Evolutionary conservation across 1,140 invertebrate genomes (phyloP).

Genomic region (Lepidostoma basale): DNA sequence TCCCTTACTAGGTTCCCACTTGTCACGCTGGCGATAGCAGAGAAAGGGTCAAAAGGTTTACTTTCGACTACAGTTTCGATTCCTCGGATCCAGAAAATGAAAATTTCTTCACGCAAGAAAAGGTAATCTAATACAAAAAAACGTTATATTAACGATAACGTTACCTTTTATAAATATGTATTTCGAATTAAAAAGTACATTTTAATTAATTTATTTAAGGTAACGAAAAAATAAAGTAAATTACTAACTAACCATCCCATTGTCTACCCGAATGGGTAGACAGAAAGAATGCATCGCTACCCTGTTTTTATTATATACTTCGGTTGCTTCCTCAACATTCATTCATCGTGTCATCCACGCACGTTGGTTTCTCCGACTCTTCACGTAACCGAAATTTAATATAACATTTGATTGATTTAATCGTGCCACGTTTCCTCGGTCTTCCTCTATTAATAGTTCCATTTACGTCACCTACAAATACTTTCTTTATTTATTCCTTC

Average conservation of each 20-base stretch:
- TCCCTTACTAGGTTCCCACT: conserved; percentile 64
- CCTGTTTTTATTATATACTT: no score
- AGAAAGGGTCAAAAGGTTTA: conserved; percentile 69
- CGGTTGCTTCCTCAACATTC: neutral
- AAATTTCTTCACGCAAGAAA: conserved; percentile 68
- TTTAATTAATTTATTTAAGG: neutral
- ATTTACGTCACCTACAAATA: no score
- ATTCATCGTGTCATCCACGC: no score
- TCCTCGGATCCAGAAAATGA: conserved; percentile 59
- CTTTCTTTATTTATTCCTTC: no score
- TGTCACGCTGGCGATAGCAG: conserved; percentile 69
- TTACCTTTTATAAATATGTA: neutral
- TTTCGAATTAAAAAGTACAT: neutral
- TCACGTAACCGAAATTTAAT: no score
- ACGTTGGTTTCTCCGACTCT: no score
- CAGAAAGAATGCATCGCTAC: no score
- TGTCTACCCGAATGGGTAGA: no score
- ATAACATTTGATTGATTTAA: no score
- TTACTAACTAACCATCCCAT: no score
- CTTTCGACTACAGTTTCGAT: conserved; percentile 76
- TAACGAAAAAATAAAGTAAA: neutral
- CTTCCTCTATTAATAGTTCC: no score
- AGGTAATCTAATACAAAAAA: conserved; percentile 49
- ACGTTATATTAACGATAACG: neutral
- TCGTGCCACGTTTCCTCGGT: no score